Percentiles rank a stretch among this genome's conserved stretches.
These are phyloP conservation scores for Martes martes DNA, from an alignment of 2,113 vertebrate genomes.

Conservation along the genomic window DNA sequence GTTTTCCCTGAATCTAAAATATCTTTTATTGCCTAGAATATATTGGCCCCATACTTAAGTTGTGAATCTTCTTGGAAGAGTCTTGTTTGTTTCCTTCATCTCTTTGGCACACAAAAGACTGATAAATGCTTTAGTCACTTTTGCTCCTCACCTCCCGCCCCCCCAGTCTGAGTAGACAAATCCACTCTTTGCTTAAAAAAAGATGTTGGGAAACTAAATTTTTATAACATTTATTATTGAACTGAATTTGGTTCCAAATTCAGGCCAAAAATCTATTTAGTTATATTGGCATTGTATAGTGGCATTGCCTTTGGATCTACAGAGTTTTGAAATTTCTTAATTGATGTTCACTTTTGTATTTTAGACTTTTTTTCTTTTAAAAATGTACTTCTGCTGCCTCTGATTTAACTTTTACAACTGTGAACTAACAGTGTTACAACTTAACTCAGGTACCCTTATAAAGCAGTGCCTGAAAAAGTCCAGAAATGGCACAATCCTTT, in stretches of 20 bases:
- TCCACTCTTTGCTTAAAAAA: background rate
- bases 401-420: background rate
- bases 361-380: background rate
- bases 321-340: background rate
- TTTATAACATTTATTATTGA: conserved; percentile 20
- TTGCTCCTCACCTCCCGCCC: background rate
- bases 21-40: conserved; percentile 1
- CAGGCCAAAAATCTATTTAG: background rate
- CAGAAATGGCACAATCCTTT: background rate
- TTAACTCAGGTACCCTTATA: background rate
- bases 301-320: background rate
- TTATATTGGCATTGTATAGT: background rate
- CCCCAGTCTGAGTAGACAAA: background rate
- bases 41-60: background rate
- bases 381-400: background rate
- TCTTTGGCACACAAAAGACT: background rate
- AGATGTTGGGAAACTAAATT: background rate
- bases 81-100: background rate
- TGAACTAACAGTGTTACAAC: background rate
- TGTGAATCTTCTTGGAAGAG: background rate
- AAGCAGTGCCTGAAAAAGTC: background rate
- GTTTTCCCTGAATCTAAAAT: conserved; percentile 35
- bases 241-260: conserved; percentile 34
- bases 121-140: background rate
- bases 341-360: background rate